These are phyloP conservation scores for Bombus sibiricus DNA, from an alignment of 1,140 invertebrate species.

Conservation along the genomic window DNA sequence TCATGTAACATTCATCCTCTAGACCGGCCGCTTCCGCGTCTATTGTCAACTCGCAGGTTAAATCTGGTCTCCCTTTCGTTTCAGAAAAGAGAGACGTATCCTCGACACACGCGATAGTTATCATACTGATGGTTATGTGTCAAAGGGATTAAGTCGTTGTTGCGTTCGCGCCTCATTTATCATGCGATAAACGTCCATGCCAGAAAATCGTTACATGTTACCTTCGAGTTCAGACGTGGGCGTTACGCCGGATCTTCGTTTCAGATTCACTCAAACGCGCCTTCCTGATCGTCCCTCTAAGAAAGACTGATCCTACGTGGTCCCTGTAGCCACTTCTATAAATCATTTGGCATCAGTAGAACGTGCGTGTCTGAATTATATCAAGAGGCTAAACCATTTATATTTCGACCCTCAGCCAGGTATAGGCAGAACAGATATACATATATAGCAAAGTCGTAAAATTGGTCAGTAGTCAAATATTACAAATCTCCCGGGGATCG, in stretches of 20 bases:
- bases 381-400: neutral
- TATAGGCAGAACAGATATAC: neutral
- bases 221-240: conserved; percentile 60
- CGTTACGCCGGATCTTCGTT: conserved; percentile 38
- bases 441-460: neutral
- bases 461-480: neutral
- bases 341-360: neutral
- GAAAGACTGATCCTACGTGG: neutral
- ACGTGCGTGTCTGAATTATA: conserved; percentile 18
- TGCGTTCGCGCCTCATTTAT: conserved; percentile 72
- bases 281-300: conserved; percentile 1
- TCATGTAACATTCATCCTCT: conserved; percentile 65
- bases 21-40: conserved; percentile 58
- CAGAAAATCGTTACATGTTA: conserved; percentile 72
- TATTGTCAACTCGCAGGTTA: conserved; percentile 60
- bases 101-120: conserved; percentile 8
- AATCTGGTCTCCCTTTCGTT: conserved; percentile 27
- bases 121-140: conserved; percentile 42
- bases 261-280: conserved; percentile 29
- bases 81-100: conserved; percentile 8
- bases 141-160: conserved; percentile 76
- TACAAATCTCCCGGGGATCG: neutral
- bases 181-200: conserved; percentile 72
- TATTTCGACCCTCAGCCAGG: neutral
- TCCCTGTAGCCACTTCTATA: neutral